These are phyloP conservation scores for Scaeva pyrastri DNA, from an alignment of 2,888 invertebrate genomes.

Conservation along the genomic window DNA sequence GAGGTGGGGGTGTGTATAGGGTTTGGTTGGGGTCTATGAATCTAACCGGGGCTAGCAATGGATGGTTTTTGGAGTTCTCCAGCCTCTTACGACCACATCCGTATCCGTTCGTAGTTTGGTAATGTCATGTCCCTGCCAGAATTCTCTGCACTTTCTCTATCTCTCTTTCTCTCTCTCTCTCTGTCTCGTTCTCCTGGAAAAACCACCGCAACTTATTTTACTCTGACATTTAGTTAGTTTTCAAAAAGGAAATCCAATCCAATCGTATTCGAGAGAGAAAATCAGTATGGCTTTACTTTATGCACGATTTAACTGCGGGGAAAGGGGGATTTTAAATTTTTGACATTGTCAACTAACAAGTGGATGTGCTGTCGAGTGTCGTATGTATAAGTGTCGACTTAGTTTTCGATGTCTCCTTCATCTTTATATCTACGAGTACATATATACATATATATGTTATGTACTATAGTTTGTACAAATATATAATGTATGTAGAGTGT, in stretches of 20 bases:
- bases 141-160: constrained; percentile 7
- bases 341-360: constrained; percentile 67
- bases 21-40: background rate
- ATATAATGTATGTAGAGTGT: background rate
- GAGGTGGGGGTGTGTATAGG: background rate
- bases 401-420: constrained; percentile 3
- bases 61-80: constrained; percentile 3
- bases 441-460: background rate
- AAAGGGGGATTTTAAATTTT: constrained; percentile 48
- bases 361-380: constrained; percentile 42
- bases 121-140: constrained; percentile 42
- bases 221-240: constrained; percentile 55
- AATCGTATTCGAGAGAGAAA: background rate
- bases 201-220: constrained; percentile 56
- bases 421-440: background rate
- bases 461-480: background rate
- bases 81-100: constrained; percentile 27
- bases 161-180: background rate
- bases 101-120: background rate
- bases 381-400: background rate
- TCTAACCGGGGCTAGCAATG: background rate
- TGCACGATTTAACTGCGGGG: constrained; percentile 61
- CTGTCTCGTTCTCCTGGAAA: background rate
- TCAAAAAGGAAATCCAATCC: constrained; percentile 33
- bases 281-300: constrained; percentile 24